Evolutionary conservation across 2,113 vertebrate genomes (phyloP).

Genomic region (Gymnorhina tibicen): DNA sequence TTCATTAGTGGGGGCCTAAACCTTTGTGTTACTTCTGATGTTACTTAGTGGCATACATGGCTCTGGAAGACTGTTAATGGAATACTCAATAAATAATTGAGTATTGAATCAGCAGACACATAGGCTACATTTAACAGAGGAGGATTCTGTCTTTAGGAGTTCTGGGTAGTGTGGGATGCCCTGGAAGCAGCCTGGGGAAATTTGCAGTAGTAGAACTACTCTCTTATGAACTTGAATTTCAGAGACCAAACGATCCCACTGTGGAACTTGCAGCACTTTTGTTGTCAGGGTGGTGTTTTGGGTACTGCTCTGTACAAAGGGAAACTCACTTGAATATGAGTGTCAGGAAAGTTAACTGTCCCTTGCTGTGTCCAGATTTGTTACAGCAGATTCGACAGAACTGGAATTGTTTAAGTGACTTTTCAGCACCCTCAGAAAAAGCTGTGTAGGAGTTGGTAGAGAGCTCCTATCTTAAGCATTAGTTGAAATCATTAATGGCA

Average conservation of each 20-base stretch:
- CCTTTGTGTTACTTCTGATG: neutral
- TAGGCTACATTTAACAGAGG: neutral
- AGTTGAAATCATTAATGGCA: slow-evolving; percentile 2
- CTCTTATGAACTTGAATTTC: neutral
- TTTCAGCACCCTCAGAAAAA: slow-evolving; percentile 14
- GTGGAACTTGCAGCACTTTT: neutral
- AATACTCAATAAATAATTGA: neutral
- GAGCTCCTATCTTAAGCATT: slow-evolving; percentile 32
- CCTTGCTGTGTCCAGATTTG: neutral
- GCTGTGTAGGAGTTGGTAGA: neutral
- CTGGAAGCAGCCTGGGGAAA: neutral
- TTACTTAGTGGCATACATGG: neutral
- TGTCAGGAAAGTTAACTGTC: neutral
- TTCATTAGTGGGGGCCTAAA: neutral
- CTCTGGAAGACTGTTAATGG: neutral
- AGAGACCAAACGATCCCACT: neutral
- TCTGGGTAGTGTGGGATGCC: neutral
- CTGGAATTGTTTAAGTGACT: neutral
- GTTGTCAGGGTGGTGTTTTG: neutral
- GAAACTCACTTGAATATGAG: neutral
- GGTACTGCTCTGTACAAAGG: neutral
- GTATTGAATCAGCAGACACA: neutral
- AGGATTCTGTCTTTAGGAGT: neutral
- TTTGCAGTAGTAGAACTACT: neutral
- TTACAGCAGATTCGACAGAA: neutral